phyloP scores from a whole-genome alignment of 2,888 invertebrate genomes.

The Philereme transversata region DNA sequence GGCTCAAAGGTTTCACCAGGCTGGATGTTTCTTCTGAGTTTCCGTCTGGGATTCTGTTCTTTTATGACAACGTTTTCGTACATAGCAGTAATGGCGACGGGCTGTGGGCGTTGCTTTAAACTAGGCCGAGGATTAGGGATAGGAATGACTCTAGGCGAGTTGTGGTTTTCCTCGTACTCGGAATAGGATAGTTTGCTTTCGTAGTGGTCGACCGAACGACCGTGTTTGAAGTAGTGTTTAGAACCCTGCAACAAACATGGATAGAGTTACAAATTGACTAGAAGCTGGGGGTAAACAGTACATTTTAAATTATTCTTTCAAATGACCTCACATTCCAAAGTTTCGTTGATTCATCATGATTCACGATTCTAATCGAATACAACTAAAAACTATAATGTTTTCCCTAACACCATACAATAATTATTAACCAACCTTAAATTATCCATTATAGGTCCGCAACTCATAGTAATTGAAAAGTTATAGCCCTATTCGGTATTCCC shows the following conservation, averaged over 20 bases:
- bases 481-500: too few relatives aligned
- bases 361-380: not conserved
- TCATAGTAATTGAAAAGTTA: too few relatives aligned
- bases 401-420: too few relatives aligned
- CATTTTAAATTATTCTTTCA: conserved; percentile 5
- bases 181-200: conserved; percentile 85
- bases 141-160: conserved; percentile 72
- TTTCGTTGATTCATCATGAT: conserved; percentile 4
- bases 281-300: not conserved
- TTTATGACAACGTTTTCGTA: conserved; percentile 89
- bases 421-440: too few relatives aligned
- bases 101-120: conserved; percentile 82
- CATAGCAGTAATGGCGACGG: conserved; percentile 89
- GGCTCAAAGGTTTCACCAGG: conserved; percentile 85
- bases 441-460: too few relatives aligned
- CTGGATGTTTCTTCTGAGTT: conserved; percentile 85
- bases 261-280: not conserved
- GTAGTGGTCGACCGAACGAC: conserved; percentile 90
- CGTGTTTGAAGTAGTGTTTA: conserved; percentile 86
- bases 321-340: conserved; percentile 6
- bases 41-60: conserved; percentile 89
- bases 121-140: conserved; percentile 74
- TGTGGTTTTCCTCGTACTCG: conserved; percentile 82
- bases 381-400: too few relatives aligned
- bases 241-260: conserved; percentile 74